phyloP scores from a whole-genome alignment of 2,113 vertebrate species.

The Ammodytes dubius region DNA sequence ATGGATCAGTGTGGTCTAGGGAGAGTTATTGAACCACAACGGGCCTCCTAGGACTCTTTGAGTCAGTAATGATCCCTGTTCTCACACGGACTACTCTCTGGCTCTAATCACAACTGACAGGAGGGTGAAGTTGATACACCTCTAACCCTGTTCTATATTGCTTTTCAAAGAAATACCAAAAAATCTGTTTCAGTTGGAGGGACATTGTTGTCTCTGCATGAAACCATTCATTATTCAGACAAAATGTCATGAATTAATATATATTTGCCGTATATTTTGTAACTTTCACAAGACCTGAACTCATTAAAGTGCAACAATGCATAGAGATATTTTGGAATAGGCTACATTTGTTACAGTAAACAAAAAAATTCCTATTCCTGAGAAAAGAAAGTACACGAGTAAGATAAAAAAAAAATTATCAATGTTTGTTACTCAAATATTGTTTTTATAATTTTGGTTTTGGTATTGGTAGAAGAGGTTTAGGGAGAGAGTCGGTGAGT shows the following conservation, averaged over 20 bases:
- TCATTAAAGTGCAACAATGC: not conserved
- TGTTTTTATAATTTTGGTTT: not conserved
- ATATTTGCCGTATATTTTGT: not conserved
- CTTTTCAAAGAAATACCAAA: slow-evolving; percentile 55
- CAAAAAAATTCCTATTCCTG: too few relatives aligned
- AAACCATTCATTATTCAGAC: slow-evolving; percentile 3
- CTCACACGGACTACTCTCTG: slow-evolving; percentile 74
- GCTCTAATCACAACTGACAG: slow-evolving; percentile 81
- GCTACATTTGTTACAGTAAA: not conserved
- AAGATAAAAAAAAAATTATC: not conserved
- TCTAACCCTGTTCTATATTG: slow-evolving; percentile 61
- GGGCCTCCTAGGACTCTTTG: slow-evolving; percentile 79
- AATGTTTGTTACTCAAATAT: not conserved
- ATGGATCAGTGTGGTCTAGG: slow-evolving; percentile 49
- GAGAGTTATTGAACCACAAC: slow-evolving; percentile 69
- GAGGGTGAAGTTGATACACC: slow-evolving; percentile 72
- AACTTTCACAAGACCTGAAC: not conserved
- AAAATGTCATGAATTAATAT: not conserved
- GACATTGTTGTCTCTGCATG: not conserved
- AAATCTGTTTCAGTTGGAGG: slow-evolving; percentile 12
- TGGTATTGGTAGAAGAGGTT: slow-evolving; percentile 37
- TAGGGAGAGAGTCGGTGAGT: slow-evolving; percentile 54
- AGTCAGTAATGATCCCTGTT: slow-evolving; percentile 76
- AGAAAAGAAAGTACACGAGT: too few relatives aligned
- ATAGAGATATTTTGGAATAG: not conserved